Conservation (phyloP, 2,797 vertebrate genomes). For the Tadarida brasiliensis region DNA sequence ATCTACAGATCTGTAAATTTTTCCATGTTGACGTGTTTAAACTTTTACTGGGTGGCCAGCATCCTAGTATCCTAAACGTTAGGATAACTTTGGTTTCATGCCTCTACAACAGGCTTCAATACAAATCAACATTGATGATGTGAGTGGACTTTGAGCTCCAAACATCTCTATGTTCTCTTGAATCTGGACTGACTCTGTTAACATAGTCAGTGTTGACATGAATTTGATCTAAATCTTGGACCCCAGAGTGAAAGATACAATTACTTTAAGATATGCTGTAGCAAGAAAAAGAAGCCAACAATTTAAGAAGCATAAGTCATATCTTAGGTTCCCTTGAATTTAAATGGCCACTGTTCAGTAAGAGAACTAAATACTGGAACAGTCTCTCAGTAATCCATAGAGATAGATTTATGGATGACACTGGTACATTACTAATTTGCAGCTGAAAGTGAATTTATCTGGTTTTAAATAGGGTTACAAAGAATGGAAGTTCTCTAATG, state of each 20-base stretch:
- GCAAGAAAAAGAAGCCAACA: background rate
- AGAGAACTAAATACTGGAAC: background rate
- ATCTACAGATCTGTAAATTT: background rate
- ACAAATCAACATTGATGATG: background rate
- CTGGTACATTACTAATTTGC: background rate
- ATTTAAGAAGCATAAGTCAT: constrained; percentile 3
- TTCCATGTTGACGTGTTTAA: background rate
- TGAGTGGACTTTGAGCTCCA: background rate
- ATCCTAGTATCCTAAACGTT: background rate
- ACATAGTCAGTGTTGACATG: background rate
- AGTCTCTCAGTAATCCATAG: background rate
- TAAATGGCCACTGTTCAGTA: background rate
- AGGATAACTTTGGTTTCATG: background rate
- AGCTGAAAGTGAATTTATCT: constrained; percentile 50
- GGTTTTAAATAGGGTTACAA: constrained; percentile 55
- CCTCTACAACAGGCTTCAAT: background rate
- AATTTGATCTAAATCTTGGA: constrained; percentile 5
- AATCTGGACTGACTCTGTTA: background rate
- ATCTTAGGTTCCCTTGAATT: constrained; percentile 26
- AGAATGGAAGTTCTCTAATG: background rate
- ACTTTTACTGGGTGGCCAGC: background rate
- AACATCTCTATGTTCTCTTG: background rate
- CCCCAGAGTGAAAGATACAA: background rate
- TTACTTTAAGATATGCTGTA: constrained; percentile 4
- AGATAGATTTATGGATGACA: constrained; percentile 3